Evolutionary conservation across 2,888 invertebrate genomes (phyloP), one percentile per base, ranked within the genome.

Genomic region (Flexamia atlantica): DNA sequence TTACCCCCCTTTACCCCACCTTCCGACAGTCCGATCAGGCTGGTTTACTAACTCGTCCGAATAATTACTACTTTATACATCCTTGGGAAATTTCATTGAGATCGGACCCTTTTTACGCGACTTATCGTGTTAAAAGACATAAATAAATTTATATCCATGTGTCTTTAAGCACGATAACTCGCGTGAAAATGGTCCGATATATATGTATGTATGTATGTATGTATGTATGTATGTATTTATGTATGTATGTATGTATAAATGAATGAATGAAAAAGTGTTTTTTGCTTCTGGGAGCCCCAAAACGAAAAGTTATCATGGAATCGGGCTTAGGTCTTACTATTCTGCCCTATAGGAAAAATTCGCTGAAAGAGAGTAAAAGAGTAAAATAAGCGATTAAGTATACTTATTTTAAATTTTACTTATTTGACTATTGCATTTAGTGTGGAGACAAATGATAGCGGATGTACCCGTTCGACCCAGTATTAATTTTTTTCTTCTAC

Each of bases 191-290:
- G 23, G 20, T 23, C 53, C 20, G 7, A 53, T 10, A 53, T 10
- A 53, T 5, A 53, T 10, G 23, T 20, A 53, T 20, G 23, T 20
- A 53, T 20, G 23, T 20, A 53, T 20, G 23, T 20, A 53, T 53
- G 23, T 53, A 53, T 53, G 23, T 53, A 53, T 53, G 23, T 53
- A 53, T 53, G 23, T 53, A 53, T 53, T 23, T 53, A 53, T 53
- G 14, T 53, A 53, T 53, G 23, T 20, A 23, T 53, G 23, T 53
- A 53, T 53, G 23, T 53, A n/a, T 23, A 23, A 23, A 23, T 53
- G 20, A 53, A 53, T 23, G 53, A 53, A 20, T 23, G n/a, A n/a
- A n/a, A n/a, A n/a, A 3, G 20, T 53, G 53, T 53, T 53, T 53
- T 53, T 53, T 20, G 53, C 23, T 4, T 53, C 53, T 53, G 23